A percentile compares a stretch with the other conserved stretches of the same genome.
phyloP scores from a whole-genome alignment of 2,888 invertebrate species.

The Zaprionus lineosus region DNA sequence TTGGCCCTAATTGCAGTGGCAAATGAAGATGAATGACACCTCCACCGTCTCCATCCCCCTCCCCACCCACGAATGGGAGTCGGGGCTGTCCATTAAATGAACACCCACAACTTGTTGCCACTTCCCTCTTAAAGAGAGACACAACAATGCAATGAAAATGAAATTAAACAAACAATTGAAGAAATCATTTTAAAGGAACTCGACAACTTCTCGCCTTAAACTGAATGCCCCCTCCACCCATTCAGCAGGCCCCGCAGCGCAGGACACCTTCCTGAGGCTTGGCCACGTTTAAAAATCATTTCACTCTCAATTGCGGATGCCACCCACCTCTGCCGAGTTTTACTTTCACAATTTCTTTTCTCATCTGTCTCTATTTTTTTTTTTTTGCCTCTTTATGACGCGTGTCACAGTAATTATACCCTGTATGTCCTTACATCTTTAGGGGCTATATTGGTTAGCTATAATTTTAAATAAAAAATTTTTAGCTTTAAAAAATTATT shows the following conservation, averaged over 20 bases:
- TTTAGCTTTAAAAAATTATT: too few species aligned
- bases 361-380: slow-evolving; percentile 9
- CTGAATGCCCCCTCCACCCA: slow-evolving; percentile 4
- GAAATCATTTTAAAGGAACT: slow-evolving; percentile 24
- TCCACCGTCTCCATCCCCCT: not conserved
- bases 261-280: not conserved
- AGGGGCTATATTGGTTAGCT: too few species aligned
- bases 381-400: slow-evolving; percentile 42
- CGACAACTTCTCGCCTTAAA: slow-evolving; percentile 36
- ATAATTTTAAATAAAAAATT: too few species aligned
- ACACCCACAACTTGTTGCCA: slow-evolving; percentile 27
- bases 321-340: slow-evolving; percentile 30
- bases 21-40: slow-evolving; percentile 55
- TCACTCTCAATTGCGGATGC: slow-evolving; percentile 67
- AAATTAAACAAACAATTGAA: slow-evolving; percentile 49
- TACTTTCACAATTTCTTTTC: slow-evolving; percentile 26
- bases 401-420: slow-evolving; percentile 45
- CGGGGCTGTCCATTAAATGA: slow-evolving; percentile 11
- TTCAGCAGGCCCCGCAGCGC: slow-evolving; percentile 11
- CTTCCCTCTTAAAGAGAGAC: slow-evolving; percentile 3
- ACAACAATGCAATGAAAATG: slow-evolving; percentile 52
- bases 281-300: slow-evolving; percentile 63
- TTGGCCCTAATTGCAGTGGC: slow-evolving; percentile 48
- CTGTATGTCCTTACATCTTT: slow-evolving; percentile 4
- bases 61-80: not conserved